Percentiles rank a stretch among this genome's conserved stretches.
Conservation (phyloP, 2,888 invertebrate genomes). For the Apamea anceps region DNA sequence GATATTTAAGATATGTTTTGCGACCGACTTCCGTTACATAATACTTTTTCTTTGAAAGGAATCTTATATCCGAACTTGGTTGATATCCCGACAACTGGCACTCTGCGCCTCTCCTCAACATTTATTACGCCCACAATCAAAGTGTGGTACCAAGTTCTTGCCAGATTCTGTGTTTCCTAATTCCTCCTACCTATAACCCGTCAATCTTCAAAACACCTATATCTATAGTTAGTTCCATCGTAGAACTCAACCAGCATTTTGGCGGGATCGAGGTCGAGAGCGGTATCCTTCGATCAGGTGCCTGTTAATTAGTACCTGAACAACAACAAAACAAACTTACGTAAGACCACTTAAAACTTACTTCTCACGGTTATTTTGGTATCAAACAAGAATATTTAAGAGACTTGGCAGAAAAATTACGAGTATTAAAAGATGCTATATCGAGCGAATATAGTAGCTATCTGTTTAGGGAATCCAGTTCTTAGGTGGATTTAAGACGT, state of each 20-base stretch:
- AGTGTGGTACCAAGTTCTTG: not conserved
- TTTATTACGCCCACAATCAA: not conserved
- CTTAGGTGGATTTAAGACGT: not conserved
- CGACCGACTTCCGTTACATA: not conserved
- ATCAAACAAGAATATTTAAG: not conserved
- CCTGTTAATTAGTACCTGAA: not conserved
- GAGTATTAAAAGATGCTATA: not conserved
- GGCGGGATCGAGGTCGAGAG: not conserved
- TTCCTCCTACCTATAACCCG: not conserved
- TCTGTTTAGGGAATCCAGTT: slow-evolving; percentile 7
- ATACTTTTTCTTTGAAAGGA: not conserved
- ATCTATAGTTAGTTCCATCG: too few relatives aligned
- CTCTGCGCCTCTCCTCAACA: not conserved
- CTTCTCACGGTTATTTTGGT: not conserved
- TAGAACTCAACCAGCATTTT: not conserved
- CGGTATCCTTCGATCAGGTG: not conserved
- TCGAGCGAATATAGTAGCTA: not conserved
- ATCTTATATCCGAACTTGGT: not conserved
- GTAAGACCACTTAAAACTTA: slow-evolving; percentile 8
- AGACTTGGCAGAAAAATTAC: slow-evolving; percentile 8
- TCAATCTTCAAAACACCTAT: not conserved
- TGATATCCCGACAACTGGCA: not conserved
- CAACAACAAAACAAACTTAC: not conserved
- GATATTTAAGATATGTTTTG: not conserved
- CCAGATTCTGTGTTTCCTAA: not conserved